These are phyloP conservation scores for Orussus abietinus DNA, from an alignment of 1,140 invertebrate genomes.

Conservation along the genomic window DNA sequence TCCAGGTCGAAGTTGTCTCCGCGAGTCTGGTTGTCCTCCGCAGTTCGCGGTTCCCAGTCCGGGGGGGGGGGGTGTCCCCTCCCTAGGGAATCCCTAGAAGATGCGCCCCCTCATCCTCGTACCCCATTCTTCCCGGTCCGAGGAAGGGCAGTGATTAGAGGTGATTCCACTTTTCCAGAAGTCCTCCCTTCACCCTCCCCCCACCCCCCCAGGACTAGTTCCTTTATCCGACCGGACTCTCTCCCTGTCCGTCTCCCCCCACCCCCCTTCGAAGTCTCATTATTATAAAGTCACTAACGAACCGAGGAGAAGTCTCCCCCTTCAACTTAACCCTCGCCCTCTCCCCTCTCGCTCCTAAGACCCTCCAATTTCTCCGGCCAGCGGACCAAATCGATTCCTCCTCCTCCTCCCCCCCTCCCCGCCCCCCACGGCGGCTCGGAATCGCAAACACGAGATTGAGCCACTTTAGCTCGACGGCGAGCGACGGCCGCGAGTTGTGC, in stretches of 20 bases:
- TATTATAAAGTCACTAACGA: constrained; percentile 46
- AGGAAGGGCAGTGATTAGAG: constrained; percentile 35
- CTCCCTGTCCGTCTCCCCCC: constrained; percentile 10
- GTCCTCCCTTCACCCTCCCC: constrained; percentile 13
- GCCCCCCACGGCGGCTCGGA: too few relatives aligned
- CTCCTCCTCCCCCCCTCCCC: too few relatives aligned
- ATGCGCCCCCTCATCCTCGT: constrained; percentile 7
- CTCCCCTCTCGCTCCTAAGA: constrained; percentile 14
- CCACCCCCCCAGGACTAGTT: constrained; percentile 8
- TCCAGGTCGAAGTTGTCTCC: too few relatives aligned
- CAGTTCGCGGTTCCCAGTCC: too few relatives aligned
- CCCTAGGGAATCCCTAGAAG: too few relatives aligned
- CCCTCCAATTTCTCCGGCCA: constrained; percentile 23
- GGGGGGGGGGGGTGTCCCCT: too few relatives aligned
- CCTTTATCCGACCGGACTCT: constrained; percentile 9
- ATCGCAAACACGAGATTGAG: constrained; percentile 23
- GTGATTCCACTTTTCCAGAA: constrained; percentile 34
- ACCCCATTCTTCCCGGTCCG: constrained; percentile 20
- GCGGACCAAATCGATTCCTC: constrained; percentile 23
- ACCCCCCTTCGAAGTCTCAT: constrained; percentile 22
- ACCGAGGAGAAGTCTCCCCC: constrained; percentile 23
- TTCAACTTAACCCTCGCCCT: constrained; percentile 1
- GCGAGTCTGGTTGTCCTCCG: too few relatives aligned
- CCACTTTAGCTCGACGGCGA: constrained; percentile 16
- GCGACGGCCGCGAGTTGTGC: constrained; percentile 9